These are phyloP conservation scores for Trichechus manatus DNA, from an alignment of 2,113 vertebrate species.

Conservation along the genomic window DNA sequence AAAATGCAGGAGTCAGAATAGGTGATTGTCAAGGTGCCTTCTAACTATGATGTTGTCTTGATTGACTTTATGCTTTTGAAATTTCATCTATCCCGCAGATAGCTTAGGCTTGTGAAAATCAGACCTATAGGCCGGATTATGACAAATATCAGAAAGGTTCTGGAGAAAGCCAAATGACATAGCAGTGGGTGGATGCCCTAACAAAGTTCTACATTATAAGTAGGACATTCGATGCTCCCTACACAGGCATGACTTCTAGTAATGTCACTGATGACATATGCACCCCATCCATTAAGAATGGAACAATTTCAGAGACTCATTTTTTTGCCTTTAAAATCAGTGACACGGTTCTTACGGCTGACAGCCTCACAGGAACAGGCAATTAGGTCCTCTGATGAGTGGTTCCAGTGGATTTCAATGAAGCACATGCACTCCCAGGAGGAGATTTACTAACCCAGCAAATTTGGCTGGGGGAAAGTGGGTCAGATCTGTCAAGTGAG, in stretches of 20 bases:
- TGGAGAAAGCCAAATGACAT: neutral
- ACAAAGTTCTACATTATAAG: conserved; percentile 65
- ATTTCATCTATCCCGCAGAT: neutral
- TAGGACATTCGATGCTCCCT: conserved; percentile 13
- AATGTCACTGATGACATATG: conserved; percentile 58
- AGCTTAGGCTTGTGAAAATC: conserved; percentile 30
- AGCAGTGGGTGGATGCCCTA: neutral
- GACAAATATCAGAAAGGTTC: conserved; percentile 30
- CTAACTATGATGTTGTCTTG: neutral
- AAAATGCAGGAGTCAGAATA: neutral
- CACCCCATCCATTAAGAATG: conserved; percentile 80
- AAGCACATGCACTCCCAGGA: conserved; percentile 36
- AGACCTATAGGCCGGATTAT: conserved; percentile 9
- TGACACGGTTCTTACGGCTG: conserved; percentile 49
- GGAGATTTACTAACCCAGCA: neutral
- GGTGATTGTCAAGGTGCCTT: conserved; percentile 15
- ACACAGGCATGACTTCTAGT: conserved; percentile 47
- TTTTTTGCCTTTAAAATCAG: conserved; percentile 71
- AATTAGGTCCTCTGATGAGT: conserved; percentile 56
- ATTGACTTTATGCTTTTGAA: conserved; percentile 50
- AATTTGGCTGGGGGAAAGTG: conserved; percentile 23
- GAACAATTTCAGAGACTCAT: conserved; percentile 65
- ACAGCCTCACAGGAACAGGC: neutral
- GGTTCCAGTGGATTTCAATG: neutral
- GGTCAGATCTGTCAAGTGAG: conserved; percentile 39